phyloP scores from a whole-genome alignment of 2,113 vertebrate genomes.

The Penelope pileata region DNA sequence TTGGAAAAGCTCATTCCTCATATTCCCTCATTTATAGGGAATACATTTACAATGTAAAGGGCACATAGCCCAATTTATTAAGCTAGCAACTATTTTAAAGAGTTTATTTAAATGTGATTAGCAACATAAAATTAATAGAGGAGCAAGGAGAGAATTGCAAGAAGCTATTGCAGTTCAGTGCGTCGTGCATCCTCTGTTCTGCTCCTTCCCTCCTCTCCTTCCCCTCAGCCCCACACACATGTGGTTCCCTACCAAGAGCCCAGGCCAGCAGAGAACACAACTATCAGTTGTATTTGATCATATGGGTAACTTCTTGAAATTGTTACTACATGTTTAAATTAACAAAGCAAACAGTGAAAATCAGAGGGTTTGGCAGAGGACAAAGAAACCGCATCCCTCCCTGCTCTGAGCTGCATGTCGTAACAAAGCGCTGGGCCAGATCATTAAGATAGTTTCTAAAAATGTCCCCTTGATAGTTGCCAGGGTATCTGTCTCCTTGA shows the following conservation, averaged over 20 bases:
- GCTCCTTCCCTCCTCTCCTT: not conserved
- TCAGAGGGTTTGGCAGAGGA: constrained; percentile 1
- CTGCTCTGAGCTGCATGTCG: constrained; percentile 11
- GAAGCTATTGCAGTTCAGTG: not conserved
- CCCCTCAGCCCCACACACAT: not conserved
- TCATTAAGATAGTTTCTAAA: constrained; percentile 58
- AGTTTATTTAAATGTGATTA: not conserved
- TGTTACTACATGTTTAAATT: constrained; percentile 1
- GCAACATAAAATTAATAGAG: not conserved
- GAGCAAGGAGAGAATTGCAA: not conserved
- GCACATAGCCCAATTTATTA: not conserved
- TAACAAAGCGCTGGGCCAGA: constrained; percentile 51
- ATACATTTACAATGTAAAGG: not conserved
- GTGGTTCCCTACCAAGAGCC: not conserved
- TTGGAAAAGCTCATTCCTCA: rapidly evolving
- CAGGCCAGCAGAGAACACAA: not conserved
- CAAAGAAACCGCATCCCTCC: not conserved
- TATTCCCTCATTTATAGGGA: not conserved
- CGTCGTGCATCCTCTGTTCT: not conserved
- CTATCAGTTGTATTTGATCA: not conserved
- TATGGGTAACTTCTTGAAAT: not conserved
- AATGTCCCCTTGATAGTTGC: constrained; percentile 41
- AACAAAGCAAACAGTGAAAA: constrained; percentile 26
- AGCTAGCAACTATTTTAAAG: not conserved
- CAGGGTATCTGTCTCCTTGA: constrained; percentile 24